These are phyloP conservation scores for Tenodera sinensis DNA, from an alignment of 2,888 invertebrate genomes.

Conservation along the genomic window DNA sequence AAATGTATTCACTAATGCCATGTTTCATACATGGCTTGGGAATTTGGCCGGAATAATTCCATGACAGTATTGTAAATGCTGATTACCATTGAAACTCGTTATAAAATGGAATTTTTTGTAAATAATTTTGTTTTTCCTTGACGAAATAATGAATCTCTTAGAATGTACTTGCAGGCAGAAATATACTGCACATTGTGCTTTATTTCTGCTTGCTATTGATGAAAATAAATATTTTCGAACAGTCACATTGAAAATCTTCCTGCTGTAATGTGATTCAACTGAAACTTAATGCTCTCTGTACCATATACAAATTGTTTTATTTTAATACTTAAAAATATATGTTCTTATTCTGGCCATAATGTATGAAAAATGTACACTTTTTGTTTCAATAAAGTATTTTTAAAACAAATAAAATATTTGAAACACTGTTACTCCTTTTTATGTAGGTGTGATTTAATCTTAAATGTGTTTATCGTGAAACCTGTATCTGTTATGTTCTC, in stretches of 20 bases:
- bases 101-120: background rate
- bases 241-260: background rate
- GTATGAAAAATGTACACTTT: background rate
- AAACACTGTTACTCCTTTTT: too few relatives aligned
- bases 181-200: background rate
- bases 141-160: background rate
- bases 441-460: too few relatives aligned
- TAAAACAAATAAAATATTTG: background rate
- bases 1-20: background rate
- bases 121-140: background rate
- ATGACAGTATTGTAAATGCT: background rate
- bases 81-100: background rate
- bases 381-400: background rate
- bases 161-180: background rate
- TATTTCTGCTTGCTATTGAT: background rate
- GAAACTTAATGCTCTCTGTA: background rate
- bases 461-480: too few relatives aligned
- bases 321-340: background rate
- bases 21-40: background rate
- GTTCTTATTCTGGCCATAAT: background rate
- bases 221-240: background rate
- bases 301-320: background rate
- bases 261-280: background rate
- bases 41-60: background rate
- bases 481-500: too few relatives aligned